Conservation (phyloP, 2,888 invertebrate species). For the Toxonevra muliebris region DNA sequence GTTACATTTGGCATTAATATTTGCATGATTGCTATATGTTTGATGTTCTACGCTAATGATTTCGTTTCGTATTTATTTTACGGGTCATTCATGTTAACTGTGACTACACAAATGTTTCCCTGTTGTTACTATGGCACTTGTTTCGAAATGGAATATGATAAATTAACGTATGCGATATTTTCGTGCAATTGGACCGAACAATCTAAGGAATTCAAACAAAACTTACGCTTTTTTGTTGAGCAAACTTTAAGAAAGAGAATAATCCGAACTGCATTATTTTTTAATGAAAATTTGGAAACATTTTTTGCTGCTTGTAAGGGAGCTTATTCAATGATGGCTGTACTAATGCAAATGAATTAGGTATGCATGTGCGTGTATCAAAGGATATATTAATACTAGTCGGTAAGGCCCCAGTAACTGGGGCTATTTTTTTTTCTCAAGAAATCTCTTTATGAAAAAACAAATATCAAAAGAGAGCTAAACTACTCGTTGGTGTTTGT, state of each 20-base stretch:
- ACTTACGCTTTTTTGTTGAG: slow-evolving; percentile 21
- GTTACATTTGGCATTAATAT: slow-evolving; percentile 17
- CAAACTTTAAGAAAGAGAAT: slow-evolving; percentile 10
- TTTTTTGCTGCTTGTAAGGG: slow-evolving; percentile 26
- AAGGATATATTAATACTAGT: no score
- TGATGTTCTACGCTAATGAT: slow-evolving; percentile 26
- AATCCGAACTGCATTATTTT: slow-evolving; percentile 11
- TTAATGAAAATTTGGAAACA: slow-evolving; percentile 22
- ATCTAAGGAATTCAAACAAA: slow-evolving; percentile 15
- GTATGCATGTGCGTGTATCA: no score
- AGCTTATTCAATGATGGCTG: slow-evolving; percentile 22
- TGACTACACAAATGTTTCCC: slow-evolving; percentile 29
- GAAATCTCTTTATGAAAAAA: no score
- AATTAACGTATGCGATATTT: slow-evolving; percentile 21
- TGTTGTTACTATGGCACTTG: slow-evolving; percentile 32
- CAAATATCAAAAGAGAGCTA: no score
- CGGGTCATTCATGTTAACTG: slow-evolving; percentile 13
- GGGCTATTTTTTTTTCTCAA: no score
- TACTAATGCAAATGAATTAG: no score
- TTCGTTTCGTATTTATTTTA: slow-evolving; percentile 16
- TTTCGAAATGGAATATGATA: slow-evolving; percentile 25
- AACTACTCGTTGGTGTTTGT: no score
- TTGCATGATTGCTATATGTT: slow-evolving; percentile 20
- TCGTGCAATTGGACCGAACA: slow-evolving; percentile 33
- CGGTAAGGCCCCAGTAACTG: no score